A percentile compares a stretch with the other conserved stretches of the same genome.
These are phyloP conservation scores for Hedya salicella DNA, from an alignment of 2,888 invertebrate species.

Conservation along the genomic window DNA sequence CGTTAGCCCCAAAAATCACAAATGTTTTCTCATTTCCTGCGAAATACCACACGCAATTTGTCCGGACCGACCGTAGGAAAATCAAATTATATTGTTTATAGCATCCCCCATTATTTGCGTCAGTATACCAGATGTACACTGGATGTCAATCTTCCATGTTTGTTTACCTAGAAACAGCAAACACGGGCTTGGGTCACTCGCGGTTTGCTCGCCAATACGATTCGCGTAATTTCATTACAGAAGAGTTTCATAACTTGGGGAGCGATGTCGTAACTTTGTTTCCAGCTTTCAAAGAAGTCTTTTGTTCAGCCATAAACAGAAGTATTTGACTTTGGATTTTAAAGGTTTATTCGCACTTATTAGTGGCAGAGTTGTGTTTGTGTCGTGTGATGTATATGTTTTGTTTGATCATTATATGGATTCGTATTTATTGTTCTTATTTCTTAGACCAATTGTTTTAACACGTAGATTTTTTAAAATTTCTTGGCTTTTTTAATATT, in stretches of 20 bases:
- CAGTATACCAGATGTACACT: conserved; percentile 82
- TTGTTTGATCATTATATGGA: conserved; percentile 29
- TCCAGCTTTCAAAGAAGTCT: conserved; percentile 37
- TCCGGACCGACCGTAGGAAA: conserved; percentile 65
- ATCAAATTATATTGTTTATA: conserved; percentile 82
- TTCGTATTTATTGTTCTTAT: conserved; percentile 16
- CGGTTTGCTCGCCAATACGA: conserved; percentile 72
- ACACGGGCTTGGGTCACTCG: conserved; percentile 76
- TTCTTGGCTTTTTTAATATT: neutral
- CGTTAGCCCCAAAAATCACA: conserved; percentile 40
- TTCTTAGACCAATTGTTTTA: conserved; percentile 1
- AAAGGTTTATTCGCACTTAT: conserved; percentile 36
- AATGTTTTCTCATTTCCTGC: conserved; percentile 50
- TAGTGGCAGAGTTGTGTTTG: conserved; percentile 13
- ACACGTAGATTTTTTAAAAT: neutral
- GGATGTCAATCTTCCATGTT: conserved; percentile 80
- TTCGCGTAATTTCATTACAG: conserved; percentile 75
- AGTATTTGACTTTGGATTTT: conserved; percentile 34
- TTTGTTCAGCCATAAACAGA: conserved; percentile 35
- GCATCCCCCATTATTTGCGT: conserved; percentile 80
- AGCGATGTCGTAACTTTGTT: conserved; percentile 55
- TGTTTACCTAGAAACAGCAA: conserved; percentile 83
- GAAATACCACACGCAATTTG: conserved; percentile 73
- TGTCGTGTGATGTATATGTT: conserved; percentile 5
- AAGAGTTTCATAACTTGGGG: conserved; percentile 53